phyloP scores from a whole-genome alignment of 2,888 invertebrate species.

The Acanthacorydalis orientalis region DNA sequence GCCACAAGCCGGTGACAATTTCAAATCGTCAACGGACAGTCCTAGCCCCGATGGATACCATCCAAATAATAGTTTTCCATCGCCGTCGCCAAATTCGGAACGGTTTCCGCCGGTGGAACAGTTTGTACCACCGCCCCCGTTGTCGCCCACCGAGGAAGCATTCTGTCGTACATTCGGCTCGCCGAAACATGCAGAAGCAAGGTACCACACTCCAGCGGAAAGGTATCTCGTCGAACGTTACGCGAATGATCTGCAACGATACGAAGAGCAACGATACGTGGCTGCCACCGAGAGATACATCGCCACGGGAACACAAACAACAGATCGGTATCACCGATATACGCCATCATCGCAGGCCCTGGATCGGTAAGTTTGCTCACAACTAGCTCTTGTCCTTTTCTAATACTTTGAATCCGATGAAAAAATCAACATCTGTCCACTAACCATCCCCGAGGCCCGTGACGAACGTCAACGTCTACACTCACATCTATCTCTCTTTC shows the following conservation, averaged over 20 bases:
- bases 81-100: constrained; percentile 24
- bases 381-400: no score
- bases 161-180: constrained; percentile 16
- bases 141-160: constrained; percentile 19
- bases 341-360: constrained; percentile 12
- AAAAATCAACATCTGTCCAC: no score
- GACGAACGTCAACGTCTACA: no score
- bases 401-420: no score
- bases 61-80: constrained; percentile 31
- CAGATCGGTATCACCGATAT: constrained; percentile 7
- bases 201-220: constrained; percentile 5
- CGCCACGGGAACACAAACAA: constrained; percentile 10
- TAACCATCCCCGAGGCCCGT: no score
- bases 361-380: no score
- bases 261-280: constrained; percentile 1
- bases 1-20: constrained; percentile 27
- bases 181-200: constrained; percentile 1
- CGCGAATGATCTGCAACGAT: constrained; percentile 11
- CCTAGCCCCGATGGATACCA: constrained; percentile 37
- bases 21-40: constrained; percentile 32
- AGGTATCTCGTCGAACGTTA: constrained; percentile 16
- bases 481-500: no score
- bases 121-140: constrained; percentile 28
- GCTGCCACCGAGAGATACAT: constrained; percentile 13
- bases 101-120: constrained; percentile 35